Conservation (phyloP, 2,113 vertebrate genomes). For the Tachysurus vachellii region DNA sequence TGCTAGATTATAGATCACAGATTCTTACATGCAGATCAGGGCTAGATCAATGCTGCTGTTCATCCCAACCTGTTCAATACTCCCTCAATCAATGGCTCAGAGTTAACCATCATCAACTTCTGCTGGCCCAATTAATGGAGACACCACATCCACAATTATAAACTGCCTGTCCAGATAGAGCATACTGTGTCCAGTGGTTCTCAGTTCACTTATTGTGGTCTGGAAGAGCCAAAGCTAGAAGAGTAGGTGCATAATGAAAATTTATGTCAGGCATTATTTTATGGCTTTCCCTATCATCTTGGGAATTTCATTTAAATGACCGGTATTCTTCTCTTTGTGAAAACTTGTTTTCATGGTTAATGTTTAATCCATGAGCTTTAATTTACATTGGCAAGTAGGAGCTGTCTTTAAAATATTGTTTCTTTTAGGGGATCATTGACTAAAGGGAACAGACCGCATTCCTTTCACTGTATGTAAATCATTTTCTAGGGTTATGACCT, state of each 20-base stretch:
- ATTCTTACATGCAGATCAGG: slow-evolving; percentile 53
- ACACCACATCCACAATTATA: slow-evolving; percentile 53
- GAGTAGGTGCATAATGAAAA: background rate
- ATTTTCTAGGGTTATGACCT: slow-evolving; percentile 52
- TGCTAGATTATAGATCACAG: slow-evolving; percentile 47
- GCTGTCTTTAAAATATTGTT: slow-evolving; percentile 59
- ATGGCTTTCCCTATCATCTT: slow-evolving; percentile 25
- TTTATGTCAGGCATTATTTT: slow-evolving; percentile 22
- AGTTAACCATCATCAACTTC: slow-evolving; percentile 63
- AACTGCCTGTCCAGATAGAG: slow-evolving; percentile 38
- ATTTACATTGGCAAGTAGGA: slow-evolving; percentile 56
- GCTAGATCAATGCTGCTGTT: slow-evolving; percentile 54
- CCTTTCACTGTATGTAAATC: slow-evolving; percentile 51
- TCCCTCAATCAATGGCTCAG: slow-evolving; percentile 50
- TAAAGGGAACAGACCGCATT: slow-evolving; percentile 54
- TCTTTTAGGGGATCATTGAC: slow-evolving; percentile 63
- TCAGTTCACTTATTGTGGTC: slow-evolving; percentile 7
- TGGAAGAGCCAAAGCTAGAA: background rate
- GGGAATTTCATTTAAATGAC: slow-evolving; percentile 33
- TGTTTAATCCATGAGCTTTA: slow-evolving; percentile 67
- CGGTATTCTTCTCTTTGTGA: slow-evolving; percentile 47
- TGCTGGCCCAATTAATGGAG: slow-evolving; percentile 55
- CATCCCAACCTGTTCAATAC: slow-evolving; percentile 58
- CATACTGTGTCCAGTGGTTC: background rate
- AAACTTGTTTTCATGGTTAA: slow-evolving; percentile 65